phyloP scores from a whole-genome alignment of 2,797 vertebrate species.

The Thripadectes ignobilis region DNA sequence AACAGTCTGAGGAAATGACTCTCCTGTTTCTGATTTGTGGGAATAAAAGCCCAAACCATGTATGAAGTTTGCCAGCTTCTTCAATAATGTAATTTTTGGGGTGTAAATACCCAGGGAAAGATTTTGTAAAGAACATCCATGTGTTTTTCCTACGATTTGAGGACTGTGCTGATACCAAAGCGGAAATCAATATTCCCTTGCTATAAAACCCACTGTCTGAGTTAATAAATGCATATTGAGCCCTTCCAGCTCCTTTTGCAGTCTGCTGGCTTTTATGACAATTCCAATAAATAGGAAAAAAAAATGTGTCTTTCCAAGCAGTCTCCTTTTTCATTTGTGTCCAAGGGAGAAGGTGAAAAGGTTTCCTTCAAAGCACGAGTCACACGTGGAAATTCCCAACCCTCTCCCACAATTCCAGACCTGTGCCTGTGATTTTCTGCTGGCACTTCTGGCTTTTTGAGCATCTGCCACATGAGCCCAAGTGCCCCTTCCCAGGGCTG shows the following conservation, averaged over 20 bases:
- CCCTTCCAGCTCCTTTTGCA: not conserved
- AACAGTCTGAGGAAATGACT: not conserved
- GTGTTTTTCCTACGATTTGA: not conserved
- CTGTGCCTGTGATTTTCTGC: too few species aligned
- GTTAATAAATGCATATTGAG: not conserved
- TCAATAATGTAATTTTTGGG: not conserved
- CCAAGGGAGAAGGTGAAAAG: not conserved
- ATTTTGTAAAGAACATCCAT: not conserved
- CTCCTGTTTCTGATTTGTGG: not conserved
- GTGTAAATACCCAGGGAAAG: not conserved
- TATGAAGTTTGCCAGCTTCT: not conserved
- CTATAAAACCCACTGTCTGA: not conserved
- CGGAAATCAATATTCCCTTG: not conserved
- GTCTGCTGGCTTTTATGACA: not conserved
- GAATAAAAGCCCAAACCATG: not conserved
- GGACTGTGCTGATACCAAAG: not conserved
- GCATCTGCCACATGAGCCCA: too few species aligned
- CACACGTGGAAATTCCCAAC: too few species aligned
- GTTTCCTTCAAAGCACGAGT: not conserved
- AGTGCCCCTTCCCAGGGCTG: too few species aligned
- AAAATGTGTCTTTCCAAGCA: not conserved
- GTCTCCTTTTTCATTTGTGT: not conserved
- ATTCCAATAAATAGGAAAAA: not conserved
- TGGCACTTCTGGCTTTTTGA: too few species aligned
- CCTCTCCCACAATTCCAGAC: too few species aligned